Evolutionary conservation across 2,888 invertebrate species (phyloP).

Genomic region (Eucera pruinosa): DNA sequence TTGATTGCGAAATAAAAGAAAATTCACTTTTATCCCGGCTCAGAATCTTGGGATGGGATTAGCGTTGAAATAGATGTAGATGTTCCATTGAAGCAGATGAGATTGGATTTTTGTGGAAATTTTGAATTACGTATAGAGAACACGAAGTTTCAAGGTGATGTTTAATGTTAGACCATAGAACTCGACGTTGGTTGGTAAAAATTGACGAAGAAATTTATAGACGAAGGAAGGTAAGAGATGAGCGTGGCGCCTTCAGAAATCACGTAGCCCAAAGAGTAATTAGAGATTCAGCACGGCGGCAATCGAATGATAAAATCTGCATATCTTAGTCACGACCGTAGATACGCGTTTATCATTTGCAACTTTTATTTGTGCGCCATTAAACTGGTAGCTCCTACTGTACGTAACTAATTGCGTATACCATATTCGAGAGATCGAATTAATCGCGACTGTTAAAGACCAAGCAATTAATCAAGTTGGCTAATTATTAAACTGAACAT

Average conservation of each 20-base stretch:
- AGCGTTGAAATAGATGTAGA: not conserved
- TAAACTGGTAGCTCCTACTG: slow-evolving; percentile 31
- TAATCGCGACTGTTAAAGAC: not conserved
- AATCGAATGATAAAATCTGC: slow-evolving; percentile 50
- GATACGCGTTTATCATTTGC: slow-evolving; percentile 37
- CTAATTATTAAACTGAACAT: slow-evolving; percentile 24
- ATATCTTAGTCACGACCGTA: slow-evolving; percentile 45
- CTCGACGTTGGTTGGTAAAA: not conserved
- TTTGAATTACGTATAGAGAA: slow-evolving; percentile 3
- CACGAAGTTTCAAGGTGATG: not conserved
- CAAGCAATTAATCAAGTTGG: slow-evolving; percentile 1
- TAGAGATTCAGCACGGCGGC: slow-evolving; percentile 45
- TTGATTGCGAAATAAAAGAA: not conserved
- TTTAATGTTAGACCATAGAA: slow-evolving; percentile 5
- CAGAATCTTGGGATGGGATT: too few relatives aligned
- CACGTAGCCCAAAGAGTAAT: slow-evolving; percentile 35
- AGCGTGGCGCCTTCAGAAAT: slow-evolving; percentile 20
- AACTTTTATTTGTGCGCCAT: slow-evolving; percentile 26
- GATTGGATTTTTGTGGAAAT: not conserved
- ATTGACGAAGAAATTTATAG: slow-evolving; percentile 30
- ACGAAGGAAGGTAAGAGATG: not conserved
- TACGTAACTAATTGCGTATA: slow-evolving; percentile 31
- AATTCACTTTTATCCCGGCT: slow-evolving; percentile 4
- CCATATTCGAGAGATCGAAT: slow-evolving; percentile 25
- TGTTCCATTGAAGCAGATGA: not conserved